These are phyloP conservation scores for Lampropteryx suffumata DNA, from an alignment of 2,888 invertebrate species.

Conservation along the genomic window DNA sequence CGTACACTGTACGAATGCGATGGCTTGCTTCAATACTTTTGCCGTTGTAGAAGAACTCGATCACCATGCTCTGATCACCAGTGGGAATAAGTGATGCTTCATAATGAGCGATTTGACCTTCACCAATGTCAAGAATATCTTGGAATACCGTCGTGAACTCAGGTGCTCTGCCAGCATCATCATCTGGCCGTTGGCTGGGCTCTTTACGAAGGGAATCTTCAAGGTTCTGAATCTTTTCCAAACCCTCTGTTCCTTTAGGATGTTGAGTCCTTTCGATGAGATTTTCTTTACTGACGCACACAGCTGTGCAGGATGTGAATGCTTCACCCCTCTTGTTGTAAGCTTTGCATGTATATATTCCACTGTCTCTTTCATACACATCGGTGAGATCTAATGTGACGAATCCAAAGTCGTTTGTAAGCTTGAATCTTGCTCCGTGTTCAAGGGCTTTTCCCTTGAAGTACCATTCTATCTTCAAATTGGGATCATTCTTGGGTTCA, in stretches of 20 bases:
- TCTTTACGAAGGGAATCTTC: conserved; percentile 92
- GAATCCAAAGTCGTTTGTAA: conserved; percentile 97
- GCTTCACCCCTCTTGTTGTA: conserved; percentile 95
- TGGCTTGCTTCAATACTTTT: conserved; percentile 94
- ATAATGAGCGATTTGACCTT: conserved; percentile 98
- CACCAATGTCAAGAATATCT: conserved; percentile 91
- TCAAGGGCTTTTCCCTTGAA: conserved; percentile 95
- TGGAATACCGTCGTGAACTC: conserved; percentile 94
- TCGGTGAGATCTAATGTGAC: conserved; percentile 96
- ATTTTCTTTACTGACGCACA: conserved; percentile 90
- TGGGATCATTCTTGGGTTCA: conserved; percentile 96
- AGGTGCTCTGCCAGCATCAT: conserved; percentile 92
- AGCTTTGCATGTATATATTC: conserved; percentile 96
- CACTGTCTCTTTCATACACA: conserved; percentile 96
- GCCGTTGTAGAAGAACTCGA: conserved; percentile 98
- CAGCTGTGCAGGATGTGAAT: conserved; percentile 94
- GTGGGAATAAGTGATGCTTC: conserved; percentile 97
- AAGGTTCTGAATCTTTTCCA: conserved; percentile 94
- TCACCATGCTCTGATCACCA: conserved; percentile 96
- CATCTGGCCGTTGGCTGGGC: conserved; percentile 85
- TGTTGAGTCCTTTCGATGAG: conserved; percentile 95
- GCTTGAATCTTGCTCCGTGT: conserved; percentile 94
- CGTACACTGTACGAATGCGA: conserved; percentile 95
- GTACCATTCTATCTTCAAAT: conserved; percentile 96
- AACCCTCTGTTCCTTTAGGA: conserved; percentile 96